A percentile compares a stretch with the other conserved stretches of the same genome.
These are phyloP conservation scores for Formica aserva DNA, from an alignment of 2,888 invertebrate genomes.

Conservation along the genomic window DNA sequence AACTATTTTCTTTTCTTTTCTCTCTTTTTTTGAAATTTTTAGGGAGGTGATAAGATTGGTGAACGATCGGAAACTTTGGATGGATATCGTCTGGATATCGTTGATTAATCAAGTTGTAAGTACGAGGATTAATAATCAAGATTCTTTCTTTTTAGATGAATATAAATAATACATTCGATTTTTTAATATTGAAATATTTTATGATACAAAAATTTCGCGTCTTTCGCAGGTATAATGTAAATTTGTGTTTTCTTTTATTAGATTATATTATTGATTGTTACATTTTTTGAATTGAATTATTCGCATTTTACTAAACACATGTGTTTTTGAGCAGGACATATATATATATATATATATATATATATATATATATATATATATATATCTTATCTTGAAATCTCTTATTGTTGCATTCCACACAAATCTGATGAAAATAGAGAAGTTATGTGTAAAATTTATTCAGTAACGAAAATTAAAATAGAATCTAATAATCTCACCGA, in stretches of 20 bases:
- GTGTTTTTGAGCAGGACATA: background rate
- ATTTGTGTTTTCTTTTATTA: background rate
- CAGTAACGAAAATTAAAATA: background rate
- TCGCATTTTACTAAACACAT: background rate
- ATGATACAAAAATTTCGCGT: background rate
- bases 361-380: background rate
- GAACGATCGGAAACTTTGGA: background rate
- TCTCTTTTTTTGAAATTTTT: background rate
- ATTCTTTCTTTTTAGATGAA: background rate
- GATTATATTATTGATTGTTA: background rate
- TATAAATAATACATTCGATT: background rate
- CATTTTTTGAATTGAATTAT: background rate
- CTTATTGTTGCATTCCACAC: background rate
- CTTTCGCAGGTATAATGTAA: background rate
- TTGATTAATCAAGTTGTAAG: slow-evolving; percentile 9
- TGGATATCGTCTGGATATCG: background rate
- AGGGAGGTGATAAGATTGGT: background rate
- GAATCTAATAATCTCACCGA: background rate
- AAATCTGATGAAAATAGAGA: background rate
- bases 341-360: background rate
- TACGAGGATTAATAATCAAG: background rate
- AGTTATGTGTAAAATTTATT: background rate
- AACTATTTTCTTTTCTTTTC: background rate
- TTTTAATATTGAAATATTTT: background rate
- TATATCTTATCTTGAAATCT: background rate